These are phyloP conservation scores for Uria lomvia DNA, from an alignment of 2,113 vertebrate species.

Conservation along the genomic window DNA sequence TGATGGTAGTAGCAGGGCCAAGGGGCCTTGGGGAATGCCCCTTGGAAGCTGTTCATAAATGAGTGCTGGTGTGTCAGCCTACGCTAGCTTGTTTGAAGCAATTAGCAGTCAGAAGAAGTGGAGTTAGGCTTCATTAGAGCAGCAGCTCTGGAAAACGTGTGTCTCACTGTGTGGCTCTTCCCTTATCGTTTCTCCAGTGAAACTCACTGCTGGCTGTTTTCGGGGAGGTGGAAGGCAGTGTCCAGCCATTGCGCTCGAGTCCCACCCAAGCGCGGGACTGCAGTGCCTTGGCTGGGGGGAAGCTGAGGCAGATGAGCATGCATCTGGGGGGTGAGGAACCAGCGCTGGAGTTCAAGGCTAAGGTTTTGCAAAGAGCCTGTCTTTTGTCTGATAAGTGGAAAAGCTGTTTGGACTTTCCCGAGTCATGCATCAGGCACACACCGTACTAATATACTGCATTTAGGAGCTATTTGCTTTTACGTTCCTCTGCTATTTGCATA, in stretches of 20 bases:
- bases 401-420: background rate
- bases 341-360: background rate
- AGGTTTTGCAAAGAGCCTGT: background rate
- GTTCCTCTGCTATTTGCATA: background rate
- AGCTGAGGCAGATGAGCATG: background rate
- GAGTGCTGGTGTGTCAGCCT: background rate
- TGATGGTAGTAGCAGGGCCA: background rate
- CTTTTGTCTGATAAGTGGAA: background rate
- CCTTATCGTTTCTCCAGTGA: fast-evolving
- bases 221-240: background rate
- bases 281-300: background rate
- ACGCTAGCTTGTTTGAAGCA: fast-evolving
- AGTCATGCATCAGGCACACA: background rate
- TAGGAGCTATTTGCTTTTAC: background rate
- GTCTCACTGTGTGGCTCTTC: fast-evolving
- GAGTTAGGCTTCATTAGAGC: background rate
- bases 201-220: background rate
- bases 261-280: background rate
- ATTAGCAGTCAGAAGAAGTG: background rate
- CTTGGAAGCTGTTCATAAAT: background rate
- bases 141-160: background rate
- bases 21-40: background rate
- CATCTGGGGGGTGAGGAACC: too few species aligned
- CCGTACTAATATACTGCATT: background rate
- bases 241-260: background rate